These are phyloP conservation scores for Zaprionus davidi DNA, from an alignment of 1,140 invertebrate genomes.

Conservation along the genomic window DNA sequence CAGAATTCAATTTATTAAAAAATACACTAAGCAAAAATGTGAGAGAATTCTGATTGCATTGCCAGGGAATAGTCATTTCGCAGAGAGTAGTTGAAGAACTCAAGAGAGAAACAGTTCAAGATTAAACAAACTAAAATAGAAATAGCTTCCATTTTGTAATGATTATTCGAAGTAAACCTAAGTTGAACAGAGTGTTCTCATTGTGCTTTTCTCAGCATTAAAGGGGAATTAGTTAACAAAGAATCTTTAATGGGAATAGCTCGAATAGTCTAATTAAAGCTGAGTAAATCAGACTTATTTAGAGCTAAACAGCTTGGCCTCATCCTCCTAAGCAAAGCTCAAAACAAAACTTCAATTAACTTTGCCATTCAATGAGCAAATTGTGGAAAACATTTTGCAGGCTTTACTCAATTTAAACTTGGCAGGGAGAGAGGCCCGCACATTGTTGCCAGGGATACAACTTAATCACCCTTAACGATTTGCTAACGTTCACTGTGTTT, in stretches of 20 bases:
- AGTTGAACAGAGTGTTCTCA: no score
- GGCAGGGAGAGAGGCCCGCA: background rate
- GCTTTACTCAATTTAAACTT: background rate
- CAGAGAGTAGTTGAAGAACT: background rate
- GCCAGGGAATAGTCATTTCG: background rate
- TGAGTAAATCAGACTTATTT: background rate
- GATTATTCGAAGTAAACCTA: no score
- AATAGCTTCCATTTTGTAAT: no score
- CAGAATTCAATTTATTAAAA: conserved; percentile 15
- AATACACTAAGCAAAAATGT: conserved; percentile 2
- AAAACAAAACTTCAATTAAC: background rate
- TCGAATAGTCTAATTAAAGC: background rate
- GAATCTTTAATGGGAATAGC: background rate
- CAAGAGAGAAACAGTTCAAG: no score
- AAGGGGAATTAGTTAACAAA: no score
- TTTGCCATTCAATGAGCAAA: background rate
- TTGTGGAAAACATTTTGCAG: conserved; percentile 1
- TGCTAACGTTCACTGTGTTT: background rate
- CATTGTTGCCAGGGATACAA: background rate
- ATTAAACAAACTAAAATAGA: no score
- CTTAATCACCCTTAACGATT: conserved; percentile 3
- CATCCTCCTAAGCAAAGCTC: background rate
- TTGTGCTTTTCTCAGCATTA: no score
- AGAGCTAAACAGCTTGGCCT: background rate
- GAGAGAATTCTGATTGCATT: background rate